Evolutionary conservation across 2,888 invertebrate species (phyloP).

Genomic region (Ceraclea dissimilis): DNA sequence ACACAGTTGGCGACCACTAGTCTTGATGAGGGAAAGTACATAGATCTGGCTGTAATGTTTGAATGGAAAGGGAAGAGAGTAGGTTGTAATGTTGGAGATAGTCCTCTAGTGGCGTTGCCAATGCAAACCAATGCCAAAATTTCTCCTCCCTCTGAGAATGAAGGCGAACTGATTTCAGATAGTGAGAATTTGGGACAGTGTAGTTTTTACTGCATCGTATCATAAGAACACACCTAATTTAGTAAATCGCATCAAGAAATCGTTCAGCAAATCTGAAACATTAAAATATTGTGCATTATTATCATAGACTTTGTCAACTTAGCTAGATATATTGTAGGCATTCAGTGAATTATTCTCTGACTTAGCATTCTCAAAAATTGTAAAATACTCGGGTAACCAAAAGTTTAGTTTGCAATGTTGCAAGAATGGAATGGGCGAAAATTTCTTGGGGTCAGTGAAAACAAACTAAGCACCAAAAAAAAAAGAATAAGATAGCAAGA

Average conservation of each 20-base stretch:
- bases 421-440: too few relatives aligned
- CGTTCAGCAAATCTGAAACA: neutral
- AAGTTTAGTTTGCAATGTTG: too few relatives aligned
- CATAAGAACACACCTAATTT: neutral
- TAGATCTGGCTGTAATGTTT: neutral
- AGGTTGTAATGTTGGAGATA: neutral
- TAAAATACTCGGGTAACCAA: too few relatives aligned
- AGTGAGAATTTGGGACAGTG: neutral
- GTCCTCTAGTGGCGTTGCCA: neutral
- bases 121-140: neutral
- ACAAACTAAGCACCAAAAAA: too few relatives aligned
- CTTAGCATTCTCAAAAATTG: too few relatives aligned
- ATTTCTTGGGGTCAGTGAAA: too few relatives aligned
- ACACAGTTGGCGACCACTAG: neutral
- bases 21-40: neutral
- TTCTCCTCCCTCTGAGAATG: neutral
- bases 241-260: neutral
- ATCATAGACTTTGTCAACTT: too few relatives aligned
- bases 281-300: too few relatives aligned
- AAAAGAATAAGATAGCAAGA: too few relatives aligned
- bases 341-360: too few relatives aligned
- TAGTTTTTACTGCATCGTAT: neutral
- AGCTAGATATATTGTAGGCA: too few relatives aligned
- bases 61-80: neutral
- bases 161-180: conserved; percentile 1